These are phyloP conservation scores for Dromaius novaehollandiae DNA, from an alignment of 2,113 vertebrate species.

Conservation along the genomic window DNA sequence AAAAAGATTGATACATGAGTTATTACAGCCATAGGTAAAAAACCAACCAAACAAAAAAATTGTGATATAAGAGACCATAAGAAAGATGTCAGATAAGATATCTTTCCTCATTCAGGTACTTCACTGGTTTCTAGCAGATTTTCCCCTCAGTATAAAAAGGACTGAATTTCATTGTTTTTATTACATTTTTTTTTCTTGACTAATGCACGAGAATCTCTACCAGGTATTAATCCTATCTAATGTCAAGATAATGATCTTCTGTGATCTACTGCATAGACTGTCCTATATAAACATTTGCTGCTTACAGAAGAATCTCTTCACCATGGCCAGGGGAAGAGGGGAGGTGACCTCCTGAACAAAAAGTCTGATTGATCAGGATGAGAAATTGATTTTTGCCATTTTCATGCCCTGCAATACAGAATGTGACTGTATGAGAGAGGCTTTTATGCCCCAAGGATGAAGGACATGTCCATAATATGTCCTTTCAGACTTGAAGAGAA, in stretches of 20 bases:
- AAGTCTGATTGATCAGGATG: accelerated
- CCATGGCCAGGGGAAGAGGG: background rate
- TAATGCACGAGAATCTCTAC: background rate
- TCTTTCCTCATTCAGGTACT: background rate
- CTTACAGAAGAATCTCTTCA: background rate
- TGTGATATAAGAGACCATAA: background rate
- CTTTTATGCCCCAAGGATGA: background rate
- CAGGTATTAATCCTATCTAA: background rate
- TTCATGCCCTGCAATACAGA: background rate
- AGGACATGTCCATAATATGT: background rate
- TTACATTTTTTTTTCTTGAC: background rate
- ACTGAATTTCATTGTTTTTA: accelerated
- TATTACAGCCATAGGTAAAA: background rate
- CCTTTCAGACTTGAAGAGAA: no score
- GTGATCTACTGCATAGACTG: background rate
- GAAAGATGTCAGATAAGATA: background rate
- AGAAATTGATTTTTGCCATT: slow-evolving; percentile 38
- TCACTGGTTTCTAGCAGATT: background rate
- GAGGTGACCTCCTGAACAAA: background rate
- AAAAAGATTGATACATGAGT: background rate
- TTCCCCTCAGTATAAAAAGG: background rate
- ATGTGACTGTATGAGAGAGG: background rate
- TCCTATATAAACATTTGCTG: background rate
- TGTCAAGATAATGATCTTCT: background rate
- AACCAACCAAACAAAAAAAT: background rate